Conservation (phyloP, 2,888 invertebrate genomes). For the Cremastinae sp. region DNA sequence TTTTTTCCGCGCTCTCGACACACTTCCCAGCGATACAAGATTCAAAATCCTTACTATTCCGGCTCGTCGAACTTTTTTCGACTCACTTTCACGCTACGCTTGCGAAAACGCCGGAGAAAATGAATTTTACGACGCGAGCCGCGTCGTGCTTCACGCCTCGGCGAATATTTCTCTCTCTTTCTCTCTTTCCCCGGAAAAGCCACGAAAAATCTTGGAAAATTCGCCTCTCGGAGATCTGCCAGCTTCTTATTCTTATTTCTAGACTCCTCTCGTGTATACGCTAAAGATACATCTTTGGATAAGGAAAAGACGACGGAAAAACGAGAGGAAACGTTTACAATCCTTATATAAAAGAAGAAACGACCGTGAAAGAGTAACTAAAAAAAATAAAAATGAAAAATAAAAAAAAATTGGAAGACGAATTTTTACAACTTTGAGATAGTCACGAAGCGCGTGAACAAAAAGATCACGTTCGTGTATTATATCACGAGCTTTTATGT, state of each 20-base stretch:
- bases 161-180: constrained; percentile 27
- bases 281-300: background rate
- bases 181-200: constrained; percentile 16
- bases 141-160: constrained; percentile 45
- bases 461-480: no score
- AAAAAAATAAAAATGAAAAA: constrained; percentile 42
- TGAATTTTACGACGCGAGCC: constrained; percentile 38
- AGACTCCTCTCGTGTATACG: background rate
- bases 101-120: constrained; percentile 33
- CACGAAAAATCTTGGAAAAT: constrained; percentile 46
- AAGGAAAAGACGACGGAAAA: background rate
- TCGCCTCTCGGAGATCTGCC: constrained; percentile 36
- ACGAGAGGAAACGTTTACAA: constrained; percentile 14
- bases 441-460: no score
- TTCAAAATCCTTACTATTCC: constrained; percentile 51
- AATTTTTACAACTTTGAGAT: no score
- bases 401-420: background rate
- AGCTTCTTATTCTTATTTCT: background rate
- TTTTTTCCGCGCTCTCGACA: background rate
- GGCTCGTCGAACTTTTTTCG: constrained; percentile 59
- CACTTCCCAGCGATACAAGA: constrained; percentile 15
- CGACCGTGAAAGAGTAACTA: constrained; percentile 12
- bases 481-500: no score
- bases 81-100: constrained; percentile 55
- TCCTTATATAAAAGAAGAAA: constrained; percentile 15